Evolutionary conservation across 1,140 invertebrate genomes (phyloP), one percentile per base, ranked within the genome.

Genomic region (Piezodorus guildinii): DNA sequence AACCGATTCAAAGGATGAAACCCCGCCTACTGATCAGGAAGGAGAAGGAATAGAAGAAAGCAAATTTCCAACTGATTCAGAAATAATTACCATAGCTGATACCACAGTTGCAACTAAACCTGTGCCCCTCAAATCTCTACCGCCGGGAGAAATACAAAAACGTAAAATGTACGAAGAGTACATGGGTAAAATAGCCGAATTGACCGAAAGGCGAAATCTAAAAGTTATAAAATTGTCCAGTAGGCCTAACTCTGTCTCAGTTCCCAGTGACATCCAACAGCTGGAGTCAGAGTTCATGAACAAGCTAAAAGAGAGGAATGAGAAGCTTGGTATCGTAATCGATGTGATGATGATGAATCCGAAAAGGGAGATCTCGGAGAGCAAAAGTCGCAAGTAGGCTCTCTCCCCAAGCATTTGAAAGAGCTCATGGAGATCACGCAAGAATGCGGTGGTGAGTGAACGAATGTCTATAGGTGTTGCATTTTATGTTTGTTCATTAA

Each of bases 141-240:
- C 54, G 77, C 74, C 43, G 77, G 80, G 21, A 21, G 87, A 90
- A 73, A 78, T 80, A 44, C 82, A 89, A 70, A 79, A 86, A 10
- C 81, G 85, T 65, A 79, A 82, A 71, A 90, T 91, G 87, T 90
- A 87, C 71, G 79, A 86, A 65, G 89, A 91, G 73, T 91, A 89
- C 73, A 81, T 88, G 72, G 77, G 80, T 69, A 85, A 89, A 76
- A 83, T 91, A 60, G 79, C 83, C 1, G 85, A 88, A 73, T 78
- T 87, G n/a, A 82, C 86, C 67, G 82, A 90, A 70, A 78, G 88
- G 30, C 86, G 84, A 62, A 81, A 86, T 56, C 81, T 86, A 30
- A 89, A 87, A 73, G 79, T 90, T 16, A 84, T 91, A 17, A 88
- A 88, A 76, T 82, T 91, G 58, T 68, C 69, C 59, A 54, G 72